Evolutionary conservation across 2,113 vertebrate species (phyloP).

Genomic region (Eulemur rufifrons): DNA sequence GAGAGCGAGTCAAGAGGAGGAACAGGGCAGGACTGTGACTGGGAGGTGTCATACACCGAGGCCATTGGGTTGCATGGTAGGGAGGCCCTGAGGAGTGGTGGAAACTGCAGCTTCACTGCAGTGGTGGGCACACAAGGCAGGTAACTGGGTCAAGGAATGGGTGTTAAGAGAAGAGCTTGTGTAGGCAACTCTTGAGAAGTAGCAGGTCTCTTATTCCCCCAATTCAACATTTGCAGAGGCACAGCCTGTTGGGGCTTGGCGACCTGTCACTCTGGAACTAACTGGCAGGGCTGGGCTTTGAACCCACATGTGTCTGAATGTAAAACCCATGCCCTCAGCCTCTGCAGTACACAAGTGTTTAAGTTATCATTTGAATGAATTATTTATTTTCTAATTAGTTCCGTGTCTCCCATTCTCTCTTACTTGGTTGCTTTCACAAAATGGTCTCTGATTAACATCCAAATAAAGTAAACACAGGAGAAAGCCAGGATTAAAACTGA

Average conservation of each 20-base stretch:
- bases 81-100: neutral
- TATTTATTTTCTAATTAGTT: constrained; percentile 72
- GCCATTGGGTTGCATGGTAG: neutral
- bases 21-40: neutral
- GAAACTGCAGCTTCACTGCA: neutral
- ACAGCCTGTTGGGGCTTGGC: too few relatives aligned
- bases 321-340: neutral
- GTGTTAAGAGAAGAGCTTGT: neutral
- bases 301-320: neutral
- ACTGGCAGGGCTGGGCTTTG: neutral
- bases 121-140: neutral
- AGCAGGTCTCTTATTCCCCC: neutral
- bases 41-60: neutral
- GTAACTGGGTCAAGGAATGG: neutral
- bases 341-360: constrained; percentile 14
- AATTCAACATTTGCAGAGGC: neutral
- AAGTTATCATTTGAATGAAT: constrained; percentile 55
- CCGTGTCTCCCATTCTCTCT: constrained; percentile 41
- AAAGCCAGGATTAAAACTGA: constrained; percentile 56
- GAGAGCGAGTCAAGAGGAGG: neutral
- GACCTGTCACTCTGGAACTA: neutral
- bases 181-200: neutral
- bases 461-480: constrained; percentile 58
- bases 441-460: constrained; percentile 62
- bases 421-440: constrained; percentile 55